Evolutionary conservation across 2,888 invertebrate species (phyloP).

Genomic region (Chrysodeixis includens): DNA sequence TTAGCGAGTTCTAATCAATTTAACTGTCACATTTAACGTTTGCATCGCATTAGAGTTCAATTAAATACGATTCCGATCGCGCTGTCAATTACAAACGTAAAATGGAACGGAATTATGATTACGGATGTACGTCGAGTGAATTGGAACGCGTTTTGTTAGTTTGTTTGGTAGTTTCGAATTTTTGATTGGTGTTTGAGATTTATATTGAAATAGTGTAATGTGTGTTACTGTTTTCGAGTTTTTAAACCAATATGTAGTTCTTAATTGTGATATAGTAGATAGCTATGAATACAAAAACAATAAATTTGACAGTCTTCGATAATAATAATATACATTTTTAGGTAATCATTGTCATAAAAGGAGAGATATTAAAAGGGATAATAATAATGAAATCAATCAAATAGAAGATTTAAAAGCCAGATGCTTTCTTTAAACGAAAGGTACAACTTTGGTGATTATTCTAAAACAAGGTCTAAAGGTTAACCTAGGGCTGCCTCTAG

Average conservation of each 20-base stretch:
- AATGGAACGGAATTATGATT: conserved; percentile 1
- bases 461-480: conserved; percentile 46
- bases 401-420: not conserved
- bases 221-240: too few relatives aligned
- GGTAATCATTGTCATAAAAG: too few relatives aligned
- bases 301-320: too few relatives aligned
- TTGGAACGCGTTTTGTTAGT: not conserved
- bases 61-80: not conserved
- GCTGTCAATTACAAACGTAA: not conserved
- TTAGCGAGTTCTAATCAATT: conserved; percentile 8
- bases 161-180: not conserved
- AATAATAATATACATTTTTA: too few relatives aligned
- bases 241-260: too few relatives aligned
- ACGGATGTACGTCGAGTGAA: not conserved
- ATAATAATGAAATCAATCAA: too few relatives aligned
- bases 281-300: too few relatives aligned
- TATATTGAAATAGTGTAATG: too few relatives aligned
- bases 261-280: too few relatives aligned
- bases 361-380: too few relatives aligned
- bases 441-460: conserved; percentile 61
- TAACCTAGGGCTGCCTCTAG: conserved; percentile 43
- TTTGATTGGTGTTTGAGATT: too few relatives aligned
- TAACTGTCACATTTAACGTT: conserved; percentile 12
- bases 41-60: conserved; percentile 10
- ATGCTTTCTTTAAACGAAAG: conserved; percentile 58